Percentiles rank a stretch among this genome's conserved stretches.
These are phyloP conservation scores for Steinernema scapterisci DNA, from an alignment of 2,888 invertebrate genomes.

Conservation along the genomic window DNA sequence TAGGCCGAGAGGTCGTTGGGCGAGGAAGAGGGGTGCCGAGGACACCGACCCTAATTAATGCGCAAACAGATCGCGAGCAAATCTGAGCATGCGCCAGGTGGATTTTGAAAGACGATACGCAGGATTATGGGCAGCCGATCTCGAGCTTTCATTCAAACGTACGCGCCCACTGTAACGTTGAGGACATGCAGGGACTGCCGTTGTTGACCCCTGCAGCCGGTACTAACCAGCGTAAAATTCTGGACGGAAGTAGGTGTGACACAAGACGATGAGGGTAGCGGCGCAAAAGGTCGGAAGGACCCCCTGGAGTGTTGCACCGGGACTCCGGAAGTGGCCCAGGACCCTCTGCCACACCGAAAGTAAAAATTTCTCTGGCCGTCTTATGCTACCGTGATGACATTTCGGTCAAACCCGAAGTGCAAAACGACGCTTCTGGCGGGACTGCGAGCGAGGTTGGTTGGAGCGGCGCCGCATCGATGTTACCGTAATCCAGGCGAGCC, in stretches of 20 bases:
- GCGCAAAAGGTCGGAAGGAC: background rate
- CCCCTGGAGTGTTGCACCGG: background rate
- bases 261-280: background rate
- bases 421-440: background rate
- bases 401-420: background rate
- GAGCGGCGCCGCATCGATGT: background rate
- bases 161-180: background rate
- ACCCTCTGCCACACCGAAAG: background rate
- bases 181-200: background rate
- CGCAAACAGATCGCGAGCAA: constrained; percentile 27
- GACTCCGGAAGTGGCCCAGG: background rate
- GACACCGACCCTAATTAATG: constrained; percentile 19
- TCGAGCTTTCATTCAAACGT: background rate
- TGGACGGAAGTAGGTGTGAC: too few relatives aligned
- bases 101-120: constrained; percentile 33
- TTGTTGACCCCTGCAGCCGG: too few relatives aligned
- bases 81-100: constrained; percentile 20
- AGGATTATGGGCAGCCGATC: constrained; percentile 21
- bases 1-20: constrained; percentile 9
- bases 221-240: too few relatives aligned
- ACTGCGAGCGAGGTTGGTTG: background rate
- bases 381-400: background rate
- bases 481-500: constrained; percentile 14
- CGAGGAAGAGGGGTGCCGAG: background rate
- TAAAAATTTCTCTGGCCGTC: too few relatives aligned